Percentiles rank a stretch among this genome's conserved stretches.
Evolutionary conservation across 2,797 vertebrate genomes (phyloP).

Genomic region (Astyanax mexicanus): DNA sequence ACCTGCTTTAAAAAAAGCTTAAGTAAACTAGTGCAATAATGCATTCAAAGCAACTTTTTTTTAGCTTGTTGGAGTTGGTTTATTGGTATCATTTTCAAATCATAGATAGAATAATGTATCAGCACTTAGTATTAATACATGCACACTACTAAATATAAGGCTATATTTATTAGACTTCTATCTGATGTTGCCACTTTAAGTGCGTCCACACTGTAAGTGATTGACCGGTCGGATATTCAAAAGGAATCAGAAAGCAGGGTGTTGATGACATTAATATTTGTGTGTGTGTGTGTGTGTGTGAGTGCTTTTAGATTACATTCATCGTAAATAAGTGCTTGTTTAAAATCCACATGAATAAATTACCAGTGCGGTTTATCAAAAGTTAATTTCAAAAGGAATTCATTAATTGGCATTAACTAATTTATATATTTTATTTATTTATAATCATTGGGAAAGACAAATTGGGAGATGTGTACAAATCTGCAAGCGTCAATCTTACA

Average conservation of each 20-base stretch:
- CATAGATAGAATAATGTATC: conserved; percentile 51
- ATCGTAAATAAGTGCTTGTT: conserved; percentile 64
- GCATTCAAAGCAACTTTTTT: conserved; percentile 10
- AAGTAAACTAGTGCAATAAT: not conserved
- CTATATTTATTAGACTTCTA: conserved; percentile 52
- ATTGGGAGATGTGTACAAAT: conserved; percentile 60
- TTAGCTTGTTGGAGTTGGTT: not conserved
- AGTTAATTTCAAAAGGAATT: conserved; percentile 74
- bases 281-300: conserved; percentile 12
- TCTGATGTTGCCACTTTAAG: conserved; percentile 42
- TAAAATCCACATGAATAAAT: conserved; percentile 73
- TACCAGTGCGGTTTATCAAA: conserved; percentile 70
- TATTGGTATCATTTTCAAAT: conserved; percentile 16
- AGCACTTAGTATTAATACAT: conserved; percentile 45
- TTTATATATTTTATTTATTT: too few relatives aligned
- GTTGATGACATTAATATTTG: conserved; percentile 23
- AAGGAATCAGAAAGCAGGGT: conserved; percentile 68
- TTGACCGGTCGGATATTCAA: conserved; percentile 63
- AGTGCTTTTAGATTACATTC: conserved; percentile 28
- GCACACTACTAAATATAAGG: conserved; percentile 30
- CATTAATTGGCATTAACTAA: conserved; percentile 78
- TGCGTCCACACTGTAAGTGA: conserved; percentile 56
- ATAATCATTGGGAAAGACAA: conserved; percentile 72
- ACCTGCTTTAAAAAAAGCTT: not conserved
- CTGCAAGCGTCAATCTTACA: conserved; percentile 58